Base-by-base conservation (phyloP, 2,797 vertebrate species). In the Carduelis carduelis region DNA sequence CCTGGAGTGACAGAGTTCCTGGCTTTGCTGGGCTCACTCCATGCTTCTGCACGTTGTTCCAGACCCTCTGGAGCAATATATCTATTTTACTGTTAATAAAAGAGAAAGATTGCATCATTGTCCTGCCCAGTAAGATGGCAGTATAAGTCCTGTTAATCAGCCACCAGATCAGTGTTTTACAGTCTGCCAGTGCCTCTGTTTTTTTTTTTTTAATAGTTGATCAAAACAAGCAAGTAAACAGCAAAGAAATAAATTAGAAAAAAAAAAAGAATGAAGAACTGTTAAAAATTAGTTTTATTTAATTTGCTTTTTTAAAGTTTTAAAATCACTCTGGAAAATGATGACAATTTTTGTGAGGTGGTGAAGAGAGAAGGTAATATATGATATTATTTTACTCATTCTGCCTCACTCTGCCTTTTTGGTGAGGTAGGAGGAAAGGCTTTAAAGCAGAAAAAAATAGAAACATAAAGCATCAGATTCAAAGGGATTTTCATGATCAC, bases 11-110 rank as follows among this genome's bases (percentile, higher is more conserved):
- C 49, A 44, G 8, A 6, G 10, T 41, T 86, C 34, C 43, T 88
- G 46, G 13, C 60, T 81, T 90, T 83, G 7, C 55, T 87, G 47
- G 63, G 32, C 20, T 86, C 72, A 11, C 16, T 86, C 34, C 22
- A 26, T 57, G 14, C 7, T 78, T 71, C 37, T 71, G 57, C 1
- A 1, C 6, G 0, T 43, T 65, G 24, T 50, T 82, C 14, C 59
- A 79, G 63, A 55, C 66, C 79, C 86, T 69, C 55, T 72, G 66
- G 65, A 78, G 63, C 52, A 87, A 93, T 89, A 55, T 55, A 72
- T 91, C 81, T 70, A 49, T 80, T 91, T 95, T 90, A 92, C 39
- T 84, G 69, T 57, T 89, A 89, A 82, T 85, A 95, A 93, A 93
- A 39, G 17, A 79, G 74, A 89, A 72, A 52, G 70, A 78, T 71